Conservation (phyloP, 1,140 invertebrate genomes). For the Hylaeus anthracinus region DNA sequence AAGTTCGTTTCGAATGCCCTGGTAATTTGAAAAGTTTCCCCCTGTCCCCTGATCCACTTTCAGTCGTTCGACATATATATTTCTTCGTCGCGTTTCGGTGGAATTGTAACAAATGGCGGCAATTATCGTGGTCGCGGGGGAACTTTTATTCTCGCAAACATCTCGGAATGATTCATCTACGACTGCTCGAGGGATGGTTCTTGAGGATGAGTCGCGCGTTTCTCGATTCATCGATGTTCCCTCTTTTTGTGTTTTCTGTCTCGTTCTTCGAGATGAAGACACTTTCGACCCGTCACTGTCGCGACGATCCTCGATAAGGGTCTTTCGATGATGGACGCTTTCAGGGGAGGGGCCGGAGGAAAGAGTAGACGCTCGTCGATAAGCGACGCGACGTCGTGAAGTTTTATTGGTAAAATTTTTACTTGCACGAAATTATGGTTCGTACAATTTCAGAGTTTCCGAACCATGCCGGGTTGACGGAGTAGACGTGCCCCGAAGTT, state of each 20-base stretch:
- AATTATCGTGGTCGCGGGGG: too few relatives aligned
- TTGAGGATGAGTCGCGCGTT: not conserved
- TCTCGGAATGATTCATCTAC: not conserved
- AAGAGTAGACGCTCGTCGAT: too few relatives aligned
- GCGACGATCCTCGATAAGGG: conserved; percentile 8
- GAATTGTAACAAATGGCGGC: too few relatives aligned
- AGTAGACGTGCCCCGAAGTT: not conserved
- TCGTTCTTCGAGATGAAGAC: not conserved
- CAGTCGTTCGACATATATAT: not conserved
- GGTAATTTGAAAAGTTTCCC: not conserved
- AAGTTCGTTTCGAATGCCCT: not conserved
- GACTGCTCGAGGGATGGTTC: not conserved
- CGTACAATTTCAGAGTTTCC: not conserved
- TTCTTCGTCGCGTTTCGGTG: not conserved
- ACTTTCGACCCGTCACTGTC: not conserved
- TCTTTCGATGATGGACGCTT: not conserved
- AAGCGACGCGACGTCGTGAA: not conserved
- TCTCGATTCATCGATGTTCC: conserved; percentile 1
- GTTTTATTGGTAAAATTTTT: not conserved
- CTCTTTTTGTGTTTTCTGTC: not conserved
- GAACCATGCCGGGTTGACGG: not conserved
- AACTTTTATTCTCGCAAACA: too few relatives aligned
- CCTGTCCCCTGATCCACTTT: not conserved
- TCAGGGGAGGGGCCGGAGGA: not conserved
- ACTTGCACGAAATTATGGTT: not conserved